These are phyloP conservation scores for Nothobranchius furzeri DNA, from an alignment of 2,113 vertebrate species.

Conservation along the genomic window DNA sequence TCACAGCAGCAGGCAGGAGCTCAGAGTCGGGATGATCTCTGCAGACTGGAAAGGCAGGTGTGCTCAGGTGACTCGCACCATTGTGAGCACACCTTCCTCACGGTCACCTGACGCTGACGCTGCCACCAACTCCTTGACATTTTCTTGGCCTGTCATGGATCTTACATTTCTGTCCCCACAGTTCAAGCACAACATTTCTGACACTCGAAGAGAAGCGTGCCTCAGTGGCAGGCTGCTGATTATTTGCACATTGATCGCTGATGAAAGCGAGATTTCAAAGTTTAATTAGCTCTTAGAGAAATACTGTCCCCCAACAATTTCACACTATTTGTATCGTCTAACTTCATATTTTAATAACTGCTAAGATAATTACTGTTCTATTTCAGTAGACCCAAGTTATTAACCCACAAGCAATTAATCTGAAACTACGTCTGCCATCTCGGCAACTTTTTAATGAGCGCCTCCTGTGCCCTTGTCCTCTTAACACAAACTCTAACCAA, in stretches of 20 bases:
- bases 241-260: constrained; percentile 35
- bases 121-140: constrained; percentile 19
- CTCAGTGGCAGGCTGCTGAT: constrained; percentile 11
- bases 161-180: constrained; percentile 41
- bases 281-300: background rate
- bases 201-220: constrained; percentile 5
- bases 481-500: constrained; percentile 3
- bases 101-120: constrained; percentile 30
- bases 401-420: constrained; percentile 37
- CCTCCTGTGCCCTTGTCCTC: constrained; percentile 32
- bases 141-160: constrained; percentile 38
- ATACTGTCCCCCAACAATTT: constrained; percentile 7
- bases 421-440: constrained; percentile 8
- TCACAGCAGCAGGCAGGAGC: constrained; percentile 55
- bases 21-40: constrained; percentile 55
- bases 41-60: constrained; percentile 59
- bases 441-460: constrained; percentile 24
- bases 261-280: constrained; percentile 15
- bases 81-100: constrained; percentile 48
- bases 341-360: constrained; percentile 21
- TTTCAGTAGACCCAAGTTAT: constrained; percentile 32
- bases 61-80: constrained; percentile 30
- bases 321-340: constrained; percentile 19
- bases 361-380: constrained; percentile 34
- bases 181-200: background rate